Evolutionary conservation across 2,888 invertebrate species (phyloP).

Genomic region (Suillia variegata): DNA sequence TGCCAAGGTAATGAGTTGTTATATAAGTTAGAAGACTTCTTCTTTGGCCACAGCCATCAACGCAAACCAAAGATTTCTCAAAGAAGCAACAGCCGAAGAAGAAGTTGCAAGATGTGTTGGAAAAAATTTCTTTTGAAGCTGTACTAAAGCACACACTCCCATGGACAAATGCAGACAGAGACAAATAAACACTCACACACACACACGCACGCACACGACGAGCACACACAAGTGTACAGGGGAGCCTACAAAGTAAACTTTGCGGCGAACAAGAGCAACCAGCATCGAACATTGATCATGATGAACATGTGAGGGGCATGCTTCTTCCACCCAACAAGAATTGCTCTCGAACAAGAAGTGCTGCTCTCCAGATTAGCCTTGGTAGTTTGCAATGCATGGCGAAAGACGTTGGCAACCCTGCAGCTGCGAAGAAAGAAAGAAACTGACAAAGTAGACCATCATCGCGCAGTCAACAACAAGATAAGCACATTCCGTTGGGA

Average conservation of each 20-base stretch:
- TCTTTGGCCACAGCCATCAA: constrained; percentile 31
- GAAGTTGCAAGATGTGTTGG: constrained; percentile 12
- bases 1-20: constrained; percentile 60
- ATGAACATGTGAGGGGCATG: not conserved
- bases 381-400: not conserved
- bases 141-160: constrained; percentile 13
- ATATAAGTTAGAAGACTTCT: constrained; percentile 61
- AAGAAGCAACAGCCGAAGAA: constrained; percentile 19
- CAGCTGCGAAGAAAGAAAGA: not conserved
- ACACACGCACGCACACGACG: too few species aligned
- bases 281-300: constrained; percentile 14
- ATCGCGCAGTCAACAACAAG: not conserved
- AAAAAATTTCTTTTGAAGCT: constrained; percentile 15
- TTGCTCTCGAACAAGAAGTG: too few species aligned
- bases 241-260: constrained; percentile 12
- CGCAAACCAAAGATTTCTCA: constrained; percentile 7
- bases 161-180: constrained; percentile 9
- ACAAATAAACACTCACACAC: too few species aligned
- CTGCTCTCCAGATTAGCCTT: too few species aligned
- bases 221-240: too few species aligned
- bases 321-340: not conserved
- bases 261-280: constrained; percentile 11
- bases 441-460: constrained; percentile 25
- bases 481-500: not conserved
- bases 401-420: not conserved